Evolutionary conservation across 2,113 vertebrate species (phyloP).

Genomic region (Dasypus novemcinctus): DNA sequence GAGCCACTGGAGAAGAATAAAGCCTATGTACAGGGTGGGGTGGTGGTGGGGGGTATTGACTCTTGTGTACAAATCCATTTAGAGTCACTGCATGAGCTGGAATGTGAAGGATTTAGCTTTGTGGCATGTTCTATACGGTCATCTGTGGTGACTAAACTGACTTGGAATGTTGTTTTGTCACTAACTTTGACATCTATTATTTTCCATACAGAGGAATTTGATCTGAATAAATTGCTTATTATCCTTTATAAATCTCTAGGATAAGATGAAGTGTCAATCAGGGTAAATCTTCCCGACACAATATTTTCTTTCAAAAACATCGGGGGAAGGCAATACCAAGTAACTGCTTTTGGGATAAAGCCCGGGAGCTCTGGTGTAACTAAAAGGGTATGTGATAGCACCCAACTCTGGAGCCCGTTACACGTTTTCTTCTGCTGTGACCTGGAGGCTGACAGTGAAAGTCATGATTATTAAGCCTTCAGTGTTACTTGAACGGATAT

Average conservation of each 20-base stretch:
- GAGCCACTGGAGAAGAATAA: neutral
- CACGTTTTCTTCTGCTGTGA: neutral
- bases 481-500: neutral
- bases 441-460: neutral
- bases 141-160: slow-evolving; percentile 46
- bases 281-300: slow-evolving; percentile 26
- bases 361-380: neutral
- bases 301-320: slow-evolving; percentile 45
- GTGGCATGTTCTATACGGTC: slow-evolving; percentile 55
- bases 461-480: neutral
- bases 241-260: slow-evolving; percentile 39
- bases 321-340: slow-evolving; percentile 11
- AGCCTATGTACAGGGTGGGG: neutral
- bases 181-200: slow-evolving; percentile 43
- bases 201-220: slow-evolving; percentile 55
- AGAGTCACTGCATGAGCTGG: neutral
- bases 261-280: neutral
- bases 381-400: neutral
- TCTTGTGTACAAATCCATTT: neutral
- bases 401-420: neutral
- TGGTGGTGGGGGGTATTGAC: neutral
- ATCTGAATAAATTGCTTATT: slow-evolving; percentile 62
- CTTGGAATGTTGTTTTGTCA: slow-evolving; percentile 68
- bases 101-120: slow-evolving; percentile 33
- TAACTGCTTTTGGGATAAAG: neutral